Conservation (phyloP, 2,113 vertebrate species). For the Sinosuthora webbiana region DNA sequence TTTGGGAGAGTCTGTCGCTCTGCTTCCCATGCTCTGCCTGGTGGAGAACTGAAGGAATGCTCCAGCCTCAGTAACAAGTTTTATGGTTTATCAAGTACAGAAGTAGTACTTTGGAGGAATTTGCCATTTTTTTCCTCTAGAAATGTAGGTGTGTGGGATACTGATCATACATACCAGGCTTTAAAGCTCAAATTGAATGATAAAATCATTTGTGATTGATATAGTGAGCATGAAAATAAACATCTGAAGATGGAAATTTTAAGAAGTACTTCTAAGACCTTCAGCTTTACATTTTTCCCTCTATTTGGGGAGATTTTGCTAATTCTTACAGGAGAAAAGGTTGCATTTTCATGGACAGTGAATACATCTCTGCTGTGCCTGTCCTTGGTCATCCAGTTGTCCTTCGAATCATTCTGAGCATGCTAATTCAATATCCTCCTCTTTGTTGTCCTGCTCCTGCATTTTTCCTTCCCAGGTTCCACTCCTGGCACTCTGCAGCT, state of each 20-base stretch:
- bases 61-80: neutral
- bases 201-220: neutral
- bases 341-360: neutral
- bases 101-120: slow-evolving; percentile 36
- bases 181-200: slow-evolving; percentile 13
- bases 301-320: neutral
- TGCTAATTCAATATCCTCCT: slow-evolving; percentile 53
- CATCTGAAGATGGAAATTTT: neutral
- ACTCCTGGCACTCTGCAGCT: slow-evolving; percentile 57
- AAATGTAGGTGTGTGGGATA: slow-evolving; percentile 25
- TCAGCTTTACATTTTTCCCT: neutral
- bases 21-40: neutral
- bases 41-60: neutral
- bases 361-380: neutral
- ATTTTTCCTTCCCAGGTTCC: slow-evolving; percentile 34
- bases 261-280: neutral
- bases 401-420: slow-evolving; percentile 50
- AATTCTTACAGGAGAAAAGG: neutral
- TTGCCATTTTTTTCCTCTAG: neutral
- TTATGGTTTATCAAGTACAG: slow-evolving; percentile 10
- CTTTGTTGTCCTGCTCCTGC: slow-evolving; percentile 8
- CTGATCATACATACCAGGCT: neutral
- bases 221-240: neutral
- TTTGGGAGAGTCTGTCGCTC: neutral
- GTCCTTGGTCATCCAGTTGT: slow-evolving; percentile 22